Conservation (phyloP, 2,113 vertebrate species). For the Malurus melanocephalus region DNA sequence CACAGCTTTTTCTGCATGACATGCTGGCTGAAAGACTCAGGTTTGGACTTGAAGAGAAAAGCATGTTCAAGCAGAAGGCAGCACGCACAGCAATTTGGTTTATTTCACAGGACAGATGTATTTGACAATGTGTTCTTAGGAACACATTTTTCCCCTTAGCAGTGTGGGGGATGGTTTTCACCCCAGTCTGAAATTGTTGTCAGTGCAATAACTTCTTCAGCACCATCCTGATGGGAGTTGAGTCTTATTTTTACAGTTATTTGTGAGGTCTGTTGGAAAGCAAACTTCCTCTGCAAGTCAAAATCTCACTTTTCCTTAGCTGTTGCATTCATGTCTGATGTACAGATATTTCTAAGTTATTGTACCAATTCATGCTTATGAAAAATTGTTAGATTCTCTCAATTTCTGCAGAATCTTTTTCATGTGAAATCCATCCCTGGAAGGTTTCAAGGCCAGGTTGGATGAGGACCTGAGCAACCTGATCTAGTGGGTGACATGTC, state of each 20-base stretch:
- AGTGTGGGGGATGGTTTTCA: background rate
- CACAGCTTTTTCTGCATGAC: background rate
- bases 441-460: background rate
- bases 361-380: background rate
- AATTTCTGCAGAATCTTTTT: background rate
- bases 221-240: background rate
- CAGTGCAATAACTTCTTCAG: background rate
- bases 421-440: background rate
- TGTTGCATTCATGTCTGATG: background rate
- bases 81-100: background rate
- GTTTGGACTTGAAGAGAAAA: background rate
- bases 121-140: conserved; percentile 19
- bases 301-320: background rate
- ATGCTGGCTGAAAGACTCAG: background rate
- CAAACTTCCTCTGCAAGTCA: background rate
- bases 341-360: background rate
- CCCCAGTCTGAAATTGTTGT: background rate
- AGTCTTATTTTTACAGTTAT: background rate
- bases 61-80: background rate
- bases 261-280: background rate
- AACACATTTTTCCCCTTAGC: background rate
- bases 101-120: conserved; percentile 18
- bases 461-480: background rate
- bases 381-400: background rate
- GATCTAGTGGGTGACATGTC: background rate